These are phyloP conservation scores for Styela clava DNA, from an alignment of 23 tunicate species.

Conservation along the genomic window DNA sequence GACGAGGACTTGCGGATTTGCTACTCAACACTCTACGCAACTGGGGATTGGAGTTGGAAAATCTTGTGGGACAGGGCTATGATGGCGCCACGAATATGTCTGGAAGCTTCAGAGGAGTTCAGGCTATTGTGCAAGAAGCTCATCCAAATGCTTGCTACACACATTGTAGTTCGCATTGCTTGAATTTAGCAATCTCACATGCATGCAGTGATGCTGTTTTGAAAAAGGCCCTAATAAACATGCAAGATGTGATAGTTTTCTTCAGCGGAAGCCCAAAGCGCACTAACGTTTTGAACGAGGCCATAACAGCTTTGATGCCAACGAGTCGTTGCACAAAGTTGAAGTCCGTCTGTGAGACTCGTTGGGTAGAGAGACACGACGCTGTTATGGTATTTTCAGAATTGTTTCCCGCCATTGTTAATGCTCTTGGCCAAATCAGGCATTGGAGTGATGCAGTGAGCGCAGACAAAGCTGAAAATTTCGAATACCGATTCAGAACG, in stretches of 20 bases:
- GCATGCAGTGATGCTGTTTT: neutral
- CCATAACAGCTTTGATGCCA: too few relatives aligned
- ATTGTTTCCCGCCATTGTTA: too few relatives aligned
- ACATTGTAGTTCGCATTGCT: constrained; percentile 46
- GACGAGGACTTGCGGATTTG: neutral
- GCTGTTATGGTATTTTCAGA: too few relatives aligned
- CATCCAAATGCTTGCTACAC: constrained; percentile 21
- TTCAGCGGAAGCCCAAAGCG: neutral
- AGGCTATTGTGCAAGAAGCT: neutral
- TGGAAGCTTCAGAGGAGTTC: constrained; percentile 16
- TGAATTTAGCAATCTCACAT: constrained; percentile 26
- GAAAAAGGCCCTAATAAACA: neutral
- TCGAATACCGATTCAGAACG: too few relatives aligned
- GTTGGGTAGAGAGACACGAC: too few relatives aligned
- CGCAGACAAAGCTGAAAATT: too few relatives aligned
- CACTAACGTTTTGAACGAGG: too few relatives aligned
- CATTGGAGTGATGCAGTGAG: too few relatives aligned
- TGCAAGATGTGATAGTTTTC: neutral
- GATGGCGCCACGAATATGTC: constrained; percentile 29
- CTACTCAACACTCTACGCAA: neutral
- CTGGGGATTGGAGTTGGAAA: constrained; percentile 4
- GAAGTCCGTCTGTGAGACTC: too few relatives aligned
- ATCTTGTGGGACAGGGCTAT: neutral
- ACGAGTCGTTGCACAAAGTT: too few relatives aligned
- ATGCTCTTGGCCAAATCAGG: too few relatives aligned